Evolutionary conservation across 2,797 vertebrate genomes (phyloP), one percentile per base, ranked within the genome.

Genomic region (Novumbra hubbsi): DNA sequence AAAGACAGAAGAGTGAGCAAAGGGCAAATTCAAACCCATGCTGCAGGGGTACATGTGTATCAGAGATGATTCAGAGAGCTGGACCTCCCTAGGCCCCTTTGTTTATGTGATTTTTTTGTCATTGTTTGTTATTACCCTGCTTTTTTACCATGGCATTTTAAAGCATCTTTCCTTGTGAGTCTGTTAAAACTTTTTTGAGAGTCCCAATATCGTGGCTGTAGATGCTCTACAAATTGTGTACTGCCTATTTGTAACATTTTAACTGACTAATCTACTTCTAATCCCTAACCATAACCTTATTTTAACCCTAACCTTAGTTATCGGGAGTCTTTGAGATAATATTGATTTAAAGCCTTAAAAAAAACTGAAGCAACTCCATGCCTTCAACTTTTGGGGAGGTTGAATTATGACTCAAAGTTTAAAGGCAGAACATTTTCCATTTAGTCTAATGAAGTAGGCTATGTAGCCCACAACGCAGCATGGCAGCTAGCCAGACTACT

Each of bases 301-400:
- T n/a, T n/a, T n/a, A n/a, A n/a, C n/a, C n/a, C n/a, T n/a, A n/a
- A n/a, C n/a, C n/a, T n/a, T n/a, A n/a, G n/a, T n/a, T n/a, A n/a
- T n/a, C n/a, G n/a, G n/a, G 55, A 57, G 55, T 21, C n/a, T 57
- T 24, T 9, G 55, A 57, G 55, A 57, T 60, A 60, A 60, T 60
- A 60, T 60, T 24, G 55, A 57, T 57, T 27, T 60, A 60, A 24
- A 12, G 55, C 21, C 11, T 55, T 2, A 60, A 60, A 60, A 60
- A 5, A 60, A 60, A 24, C 0, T 8, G 19, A 21, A 14, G n/a
- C 55, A 60, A 24, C 21, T 60, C 55, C 55, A 14, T 60, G 21
- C 55, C 55, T 60, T 60, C 55, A 24, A 60, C 55, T 60, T 27
- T 24, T 8, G 9, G n/a, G 55, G 11, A 24, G 21, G 24, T 24